A percentile compares a stretch with the other conserved stretches of the same genome.
Conservation (phyloP, 2,797 vertebrate species). For the Hydrophis major region DNA sequence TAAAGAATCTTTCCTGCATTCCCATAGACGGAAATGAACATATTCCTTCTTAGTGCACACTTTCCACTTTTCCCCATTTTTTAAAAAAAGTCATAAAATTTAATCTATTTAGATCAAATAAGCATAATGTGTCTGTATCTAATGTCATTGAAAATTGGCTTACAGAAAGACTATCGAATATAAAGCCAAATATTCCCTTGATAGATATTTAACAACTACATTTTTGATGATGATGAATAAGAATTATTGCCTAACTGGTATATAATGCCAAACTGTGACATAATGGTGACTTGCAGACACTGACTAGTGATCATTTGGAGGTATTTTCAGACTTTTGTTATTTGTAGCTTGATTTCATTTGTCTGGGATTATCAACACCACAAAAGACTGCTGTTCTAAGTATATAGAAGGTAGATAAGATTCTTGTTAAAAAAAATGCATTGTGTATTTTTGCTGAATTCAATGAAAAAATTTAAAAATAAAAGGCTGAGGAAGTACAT, state of each 20-base stretch:
- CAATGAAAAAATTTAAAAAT: neutral
- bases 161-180: neutral
- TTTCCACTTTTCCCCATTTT: neutral
- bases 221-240: too few species aligned
- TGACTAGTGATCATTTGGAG: neutral
- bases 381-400: neutral
- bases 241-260: neutral
- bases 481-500: neutral
- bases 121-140: neutral
- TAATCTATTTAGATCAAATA: neutral
- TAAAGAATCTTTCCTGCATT: neutral
- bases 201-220: neutral
- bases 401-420: neutral
- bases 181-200: neutral
- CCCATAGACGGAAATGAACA: neutral
- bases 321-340: neutral
- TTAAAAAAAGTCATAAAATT: neutral
- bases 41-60: neutral
- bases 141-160: neutral
- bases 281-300: neutral
- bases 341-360: neutral
- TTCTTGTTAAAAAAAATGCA: too few species aligned
- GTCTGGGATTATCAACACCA: neutral
- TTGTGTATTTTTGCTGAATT: neutral
- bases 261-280: neutral